These are phyloP conservation scores for Torymus auratus DNA, from an alignment of 2,888 invertebrate species.

Conservation along the genomic window DNA sequence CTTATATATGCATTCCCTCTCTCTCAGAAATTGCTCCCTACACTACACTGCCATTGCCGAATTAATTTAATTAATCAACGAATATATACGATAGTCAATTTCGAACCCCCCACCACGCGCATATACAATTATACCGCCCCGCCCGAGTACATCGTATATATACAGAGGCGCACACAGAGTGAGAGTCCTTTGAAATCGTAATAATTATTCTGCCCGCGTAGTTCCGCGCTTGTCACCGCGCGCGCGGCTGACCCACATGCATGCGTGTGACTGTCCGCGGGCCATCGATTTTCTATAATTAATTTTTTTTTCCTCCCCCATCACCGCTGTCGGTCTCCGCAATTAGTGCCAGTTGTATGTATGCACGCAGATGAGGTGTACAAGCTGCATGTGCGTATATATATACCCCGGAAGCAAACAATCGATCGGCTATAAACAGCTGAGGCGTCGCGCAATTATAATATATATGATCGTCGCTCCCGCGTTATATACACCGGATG, in stretches of 20 bases:
- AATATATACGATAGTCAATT: constrained; percentile 24
- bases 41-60: neutral
- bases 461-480: neutral
- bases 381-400: too few species aligned
- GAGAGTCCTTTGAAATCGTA: constrained; percentile 27
- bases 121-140: too few species aligned
- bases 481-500: neutral
- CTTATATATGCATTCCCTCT: too few species aligned
- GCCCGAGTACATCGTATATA: too few species aligned
- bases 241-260: constrained; percentile 25
- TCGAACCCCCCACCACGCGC: neutral
- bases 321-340: constrained; percentile 10
- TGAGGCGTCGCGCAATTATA: constrained; percentile 12
- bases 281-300: constrained; percentile 56
- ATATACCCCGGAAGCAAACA: neutral
- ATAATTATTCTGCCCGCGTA: constrained; percentile 51
- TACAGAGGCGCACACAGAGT: too few species aligned
- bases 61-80: constrained; percentile 41
- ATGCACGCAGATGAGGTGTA: neutral
- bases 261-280: neutral
- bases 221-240: neutral
- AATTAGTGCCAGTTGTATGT: constrained; percentile 29
- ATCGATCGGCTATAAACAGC: constrained; percentile 12
- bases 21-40: too few species aligned
- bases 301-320: constrained; percentile 32